phyloP scores from a whole-genome alignment of 2,797 vertebrate genomes.

The Pogonophryne albipinna region DNA sequence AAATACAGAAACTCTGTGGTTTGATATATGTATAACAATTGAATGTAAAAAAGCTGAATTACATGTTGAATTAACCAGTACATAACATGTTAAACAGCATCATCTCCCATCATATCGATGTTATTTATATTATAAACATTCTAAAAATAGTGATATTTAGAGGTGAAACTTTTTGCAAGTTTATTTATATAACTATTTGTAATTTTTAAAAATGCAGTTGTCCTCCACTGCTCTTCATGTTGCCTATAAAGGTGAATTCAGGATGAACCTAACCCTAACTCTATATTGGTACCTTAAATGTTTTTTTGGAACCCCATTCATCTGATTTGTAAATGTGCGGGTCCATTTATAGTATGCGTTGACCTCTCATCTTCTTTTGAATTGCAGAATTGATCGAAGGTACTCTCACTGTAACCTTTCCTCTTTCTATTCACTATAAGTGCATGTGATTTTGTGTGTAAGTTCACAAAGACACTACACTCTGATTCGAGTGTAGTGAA shows the following conservation, averaged over 20 bases:
- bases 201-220: too few species aligned
- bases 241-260: too few species aligned
- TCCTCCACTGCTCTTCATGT: neutral
- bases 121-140: neutral
- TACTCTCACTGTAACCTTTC: neutral
- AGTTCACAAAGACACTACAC: constrained; percentile 2
- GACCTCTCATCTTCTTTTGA: constrained; percentile 25
- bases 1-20: too few species aligned
- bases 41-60: too few species aligned
- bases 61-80: neutral
- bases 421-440: constrained; percentile 11
- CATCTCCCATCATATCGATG: neutral
- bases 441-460: neutral
- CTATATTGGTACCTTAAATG: neutral
- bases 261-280: too few species aligned
- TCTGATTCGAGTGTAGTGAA: constrained; percentile 3
- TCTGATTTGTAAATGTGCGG: constrained; percentile 3
- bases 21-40: too few species aligned
- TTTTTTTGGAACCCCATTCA: neutral
- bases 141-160: neutral
- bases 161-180: neutral
- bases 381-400: constrained; percentile 8
- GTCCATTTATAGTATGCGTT: constrained; percentile 7
- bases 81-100: neutral
- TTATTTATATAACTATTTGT: neutral